Percentiles rank a stretch among this genome's conserved stretches.
Evolutionary conservation across 2,888 invertebrate genomes (phyloP).

Genomic region (Mamestra brassicae): DNA sequence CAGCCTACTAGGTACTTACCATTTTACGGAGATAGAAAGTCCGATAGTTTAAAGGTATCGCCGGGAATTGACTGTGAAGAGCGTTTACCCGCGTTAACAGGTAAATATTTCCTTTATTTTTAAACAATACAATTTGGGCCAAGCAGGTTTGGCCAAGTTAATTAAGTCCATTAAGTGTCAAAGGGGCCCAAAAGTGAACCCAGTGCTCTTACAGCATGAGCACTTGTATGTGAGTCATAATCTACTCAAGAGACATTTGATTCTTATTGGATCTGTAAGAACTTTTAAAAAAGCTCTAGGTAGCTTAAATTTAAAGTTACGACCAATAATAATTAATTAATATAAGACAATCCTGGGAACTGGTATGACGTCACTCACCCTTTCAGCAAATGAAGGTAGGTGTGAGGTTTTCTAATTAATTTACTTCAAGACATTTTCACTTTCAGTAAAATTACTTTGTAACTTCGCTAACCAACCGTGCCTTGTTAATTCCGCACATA

Average conservation of each 20-base stretch:
- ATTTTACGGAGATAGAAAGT: slow-evolving; percentile 20
- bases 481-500: slow-evolving; percentile 42
- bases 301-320: no score
- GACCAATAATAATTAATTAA: no score
- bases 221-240: not conserved
- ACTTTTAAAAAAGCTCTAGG: no score
- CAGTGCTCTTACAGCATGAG: no score
- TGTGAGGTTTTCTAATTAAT: slow-evolving; percentile 18
- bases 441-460: slow-evolving; percentile 40
- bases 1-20: not conserved
- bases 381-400: not conserved
- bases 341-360: not conserved
- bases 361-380: not conserved
- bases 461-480: slow-evolving; percentile 32
- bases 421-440: slow-evolving; percentile 42
- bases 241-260: not conserved
- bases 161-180: no score
- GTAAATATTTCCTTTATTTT: not conserved
- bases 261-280: no score
- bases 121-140: no score
- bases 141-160: not conserved
- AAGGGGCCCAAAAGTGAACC: no score
- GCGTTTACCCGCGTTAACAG: not conserved
- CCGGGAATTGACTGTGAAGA: not conserved
- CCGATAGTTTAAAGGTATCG: not conserved